Conservation (phyloP, 1,140 invertebrate genomes). For the Eurosta solidaginis region DNA sequence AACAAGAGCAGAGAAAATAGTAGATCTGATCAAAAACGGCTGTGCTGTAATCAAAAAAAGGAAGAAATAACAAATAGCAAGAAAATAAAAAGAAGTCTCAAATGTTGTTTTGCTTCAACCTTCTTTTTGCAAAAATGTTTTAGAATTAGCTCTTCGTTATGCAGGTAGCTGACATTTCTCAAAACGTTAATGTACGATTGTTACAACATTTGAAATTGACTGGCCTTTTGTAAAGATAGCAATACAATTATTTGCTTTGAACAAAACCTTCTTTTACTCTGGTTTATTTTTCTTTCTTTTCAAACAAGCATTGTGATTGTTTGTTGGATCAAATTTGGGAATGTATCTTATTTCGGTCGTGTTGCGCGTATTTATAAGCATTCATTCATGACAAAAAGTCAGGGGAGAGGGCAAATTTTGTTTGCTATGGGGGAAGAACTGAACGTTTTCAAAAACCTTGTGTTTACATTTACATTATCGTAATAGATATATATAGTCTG, state of each 20-base stretch:
- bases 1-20: constrained; percentile 19
- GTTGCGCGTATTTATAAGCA: too few relatives aligned
- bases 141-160: background rate
- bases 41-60: too few relatives aligned
- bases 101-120: background rate
- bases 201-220: background rate
- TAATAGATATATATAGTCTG: too few relatives aligned
- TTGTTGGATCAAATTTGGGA: too few relatives aligned
- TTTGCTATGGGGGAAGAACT: too few relatives aligned
- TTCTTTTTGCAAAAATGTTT: background rate
- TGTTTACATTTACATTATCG: too few relatives aligned
- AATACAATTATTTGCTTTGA: background rate
- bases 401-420: too few relatives aligned
- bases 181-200: background rate
- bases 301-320: too few relatives aligned
- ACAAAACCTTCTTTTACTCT: background rate
- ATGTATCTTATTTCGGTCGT: too few relatives aligned
- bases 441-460: too few relatives aligned
- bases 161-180: background rate
- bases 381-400: too few relatives aligned
- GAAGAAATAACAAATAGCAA: background rate
- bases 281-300: background rate
- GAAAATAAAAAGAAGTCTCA: background rate
- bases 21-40: background rate
- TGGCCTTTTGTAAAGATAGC: background rate